Percentiles rank a stretch among this genome's conserved stretches.
These are phyloP conservation scores for Ptychoptera contaminata DNA, from an alignment of 2,888 invertebrate genomes.

Conservation along the genomic window DNA sequence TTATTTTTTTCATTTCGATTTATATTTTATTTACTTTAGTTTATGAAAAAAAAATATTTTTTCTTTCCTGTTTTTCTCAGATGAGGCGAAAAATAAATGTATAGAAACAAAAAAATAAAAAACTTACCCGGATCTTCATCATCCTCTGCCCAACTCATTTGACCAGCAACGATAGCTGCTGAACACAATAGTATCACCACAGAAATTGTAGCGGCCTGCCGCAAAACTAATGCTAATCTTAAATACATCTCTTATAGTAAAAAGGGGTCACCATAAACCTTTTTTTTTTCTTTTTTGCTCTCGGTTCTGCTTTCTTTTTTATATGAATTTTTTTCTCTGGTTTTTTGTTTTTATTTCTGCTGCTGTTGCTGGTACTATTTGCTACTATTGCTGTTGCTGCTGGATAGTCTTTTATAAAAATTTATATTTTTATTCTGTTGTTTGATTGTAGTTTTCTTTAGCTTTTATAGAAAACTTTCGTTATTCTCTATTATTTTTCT, in stretches of 20 bases:
- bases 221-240: constrained; percentile 13
- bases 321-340: too few relatives aligned
- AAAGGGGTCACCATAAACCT: background rate
- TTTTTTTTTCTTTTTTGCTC: background rate
- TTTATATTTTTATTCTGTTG: background rate
- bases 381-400: background rate
- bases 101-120: constrained; percentile 4
- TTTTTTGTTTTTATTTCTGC: too few relatives aligned
- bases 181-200: constrained; percentile 22
- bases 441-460: background rate
- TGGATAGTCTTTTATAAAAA: background rate
- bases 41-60: too few relatives aligned
- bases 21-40: too few relatives aligned
- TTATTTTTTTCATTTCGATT: too few relatives aligned
- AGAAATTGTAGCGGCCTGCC: constrained; percentile 19
- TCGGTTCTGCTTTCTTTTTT: background rate
- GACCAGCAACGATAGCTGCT: constrained; percentile 24
- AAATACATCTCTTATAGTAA: constrained; percentile 12
- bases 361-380: too few relatives aligned
- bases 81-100: constrained; percentile 1
- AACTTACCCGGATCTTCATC: constrained; percentile 33
- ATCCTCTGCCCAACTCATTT: constrained; percentile 32
- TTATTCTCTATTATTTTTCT: too few relatives aligned
- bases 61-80: background rate
- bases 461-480: too few relatives aligned